phyloP scores from a whole-genome alignment of 2,888 invertebrate species.

The Linnaemya tessellans region DNA sequence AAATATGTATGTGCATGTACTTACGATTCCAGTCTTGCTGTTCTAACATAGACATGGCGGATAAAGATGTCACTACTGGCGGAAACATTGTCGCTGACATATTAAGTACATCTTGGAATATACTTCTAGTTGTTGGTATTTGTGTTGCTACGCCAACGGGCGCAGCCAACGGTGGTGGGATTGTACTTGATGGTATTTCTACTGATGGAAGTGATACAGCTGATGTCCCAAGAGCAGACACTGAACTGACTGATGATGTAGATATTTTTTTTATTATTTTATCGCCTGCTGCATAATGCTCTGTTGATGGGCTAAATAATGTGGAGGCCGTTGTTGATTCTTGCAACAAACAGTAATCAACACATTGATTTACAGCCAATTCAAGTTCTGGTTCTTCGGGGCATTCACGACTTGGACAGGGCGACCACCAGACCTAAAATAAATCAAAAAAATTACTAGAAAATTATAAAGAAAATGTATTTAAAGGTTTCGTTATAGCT shows the following conservation, averaged over 20 bases:
- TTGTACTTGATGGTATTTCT: slow-evolving; percentile 74
- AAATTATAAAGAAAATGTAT: not conserved
- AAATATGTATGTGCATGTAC: slow-evolving; percentile 73
- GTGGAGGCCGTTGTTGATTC: slow-evolving; percentile 73
- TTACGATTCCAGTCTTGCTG: slow-evolving; percentile 81
- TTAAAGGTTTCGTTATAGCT: not conserved
- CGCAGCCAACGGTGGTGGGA: slow-evolving; percentile 56
- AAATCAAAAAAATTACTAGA: not conserved
- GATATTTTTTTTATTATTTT: slow-evolving; percentile 60
- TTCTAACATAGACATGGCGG: slow-evolving; percentile 78
- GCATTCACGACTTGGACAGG: slow-evolving; percentile 91
- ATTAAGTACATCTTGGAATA: slow-evolving; percentile 82
- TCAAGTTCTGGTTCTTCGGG: slow-evolving; percentile 90
- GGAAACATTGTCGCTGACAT: slow-evolving; percentile 82
- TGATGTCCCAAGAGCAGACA: slow-evolving; percentile 74
- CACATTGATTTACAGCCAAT: slow-evolving; percentile 88
- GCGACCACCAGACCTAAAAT: slow-evolving; percentile 91
- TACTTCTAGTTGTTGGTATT: slow-evolving; percentile 72
- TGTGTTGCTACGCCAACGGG: slow-evolving; percentile 73
- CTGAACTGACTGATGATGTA: slow-evolving; percentile 55
- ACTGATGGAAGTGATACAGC: slow-evolving; percentile 54
- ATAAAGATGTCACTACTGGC: slow-evolving; percentile 77
- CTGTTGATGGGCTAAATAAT: slow-evolving; percentile 76
- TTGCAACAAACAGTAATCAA: slow-evolving; percentile 88
- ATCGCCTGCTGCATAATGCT: slow-evolving; percentile 73